phyloP scores from a whole-genome alignment of 2,113 vertebrate genomes.

The Tautogolabrus adspersus region DNA sequence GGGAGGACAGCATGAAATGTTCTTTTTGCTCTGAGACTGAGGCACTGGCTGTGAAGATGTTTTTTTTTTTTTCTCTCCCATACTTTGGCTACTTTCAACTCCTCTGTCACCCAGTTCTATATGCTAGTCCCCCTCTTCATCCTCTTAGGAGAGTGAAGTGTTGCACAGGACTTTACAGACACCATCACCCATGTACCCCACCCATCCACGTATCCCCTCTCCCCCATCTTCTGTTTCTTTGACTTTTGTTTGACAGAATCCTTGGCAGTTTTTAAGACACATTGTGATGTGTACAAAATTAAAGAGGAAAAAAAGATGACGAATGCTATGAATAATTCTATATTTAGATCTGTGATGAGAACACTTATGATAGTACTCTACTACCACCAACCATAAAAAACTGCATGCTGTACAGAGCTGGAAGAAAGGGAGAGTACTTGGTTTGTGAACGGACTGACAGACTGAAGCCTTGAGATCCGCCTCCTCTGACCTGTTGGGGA shows the following conservation, averaged over 20 bases:
- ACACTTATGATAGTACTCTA: slow-evolving; percentile 63
- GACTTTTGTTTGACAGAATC: slow-evolving; percentile 75
- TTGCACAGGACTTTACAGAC: slow-evolving; percentile 57
- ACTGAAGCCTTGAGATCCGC: slow-evolving; percentile 64
- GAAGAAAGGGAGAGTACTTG: slow-evolving; percentile 61
- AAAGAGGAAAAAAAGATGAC: slow-evolving; percentile 56
- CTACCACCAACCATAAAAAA: slow-evolving; percentile 63
- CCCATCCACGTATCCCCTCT: background rate
- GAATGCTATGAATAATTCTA: slow-evolving; percentile 74
- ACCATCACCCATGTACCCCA: slow-evolving; percentile 32
- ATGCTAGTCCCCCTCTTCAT: slow-evolving; percentile 11
- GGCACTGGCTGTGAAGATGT: slow-evolving; percentile 65
- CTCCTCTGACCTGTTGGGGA: slow-evolving; percentile 56
- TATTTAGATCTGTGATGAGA: slow-evolving; percentile 74
- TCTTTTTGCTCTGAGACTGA: slow-evolving; percentile 69
- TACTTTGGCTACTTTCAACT: slow-evolving; percentile 43
- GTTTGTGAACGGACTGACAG: slow-evolving; percentile 53
- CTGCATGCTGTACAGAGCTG: slow-evolving; percentile 81
- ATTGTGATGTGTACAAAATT: slow-evolving; percentile 77
- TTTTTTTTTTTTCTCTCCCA: slow-evolving; percentile 33
- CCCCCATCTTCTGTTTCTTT: slow-evolving; percentile 63
- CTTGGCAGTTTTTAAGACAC: slow-evolving; percentile 78
- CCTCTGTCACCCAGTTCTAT: slow-evolving; percentile 39
- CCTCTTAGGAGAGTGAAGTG: slow-evolving; percentile 30
- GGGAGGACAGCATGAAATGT: slow-evolving; percentile 68